A percentile compares a stretch with the other conserved stretches of the same genome.
Conservation (phyloP, 2,797 vertebrate genomes). For the Leptodactylus fallax region DNA sequence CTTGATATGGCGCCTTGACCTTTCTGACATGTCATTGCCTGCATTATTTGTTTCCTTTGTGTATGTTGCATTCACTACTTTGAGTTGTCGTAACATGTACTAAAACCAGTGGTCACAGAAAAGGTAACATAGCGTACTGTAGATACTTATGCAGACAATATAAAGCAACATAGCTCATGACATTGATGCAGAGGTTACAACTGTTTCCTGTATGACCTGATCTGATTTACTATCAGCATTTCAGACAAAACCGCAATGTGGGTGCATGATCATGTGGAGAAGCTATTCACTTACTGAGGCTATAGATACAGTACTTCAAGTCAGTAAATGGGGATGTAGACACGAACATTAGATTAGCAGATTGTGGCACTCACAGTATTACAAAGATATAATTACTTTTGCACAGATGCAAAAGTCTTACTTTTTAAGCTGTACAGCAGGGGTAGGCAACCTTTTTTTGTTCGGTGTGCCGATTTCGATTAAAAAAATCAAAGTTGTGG, state of each 20-base stretch:
- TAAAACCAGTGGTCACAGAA: background rate
- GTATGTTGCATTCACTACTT: background rate
- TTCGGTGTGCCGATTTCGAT: no score
- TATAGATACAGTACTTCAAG: background rate
- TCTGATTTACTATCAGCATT: background rate
- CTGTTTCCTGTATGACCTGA: background rate
- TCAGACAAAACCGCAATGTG: background rate
- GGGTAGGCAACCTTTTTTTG: no score
- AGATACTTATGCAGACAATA: background rate
- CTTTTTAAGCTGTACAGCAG: no score
- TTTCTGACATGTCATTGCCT: constrained; percentile 22
- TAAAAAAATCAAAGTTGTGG: no score
- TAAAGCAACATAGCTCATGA: background rate
- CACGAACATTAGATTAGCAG: background rate
- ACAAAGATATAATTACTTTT: no score
- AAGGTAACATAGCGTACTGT: background rate
- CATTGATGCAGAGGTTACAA: background rate
- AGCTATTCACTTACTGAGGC: background rate
- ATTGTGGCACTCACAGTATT: no score
- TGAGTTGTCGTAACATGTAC: constrained; percentile 16
- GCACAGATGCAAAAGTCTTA: no score
- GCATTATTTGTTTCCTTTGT: constrained; percentile 35
- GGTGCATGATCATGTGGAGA: background rate
- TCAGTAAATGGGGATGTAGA: background rate
- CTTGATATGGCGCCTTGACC: background rate